Evolutionary conservation across 2,113 vertebrate genomes (phyloP).

Genomic region (Cephalophus harveyi): DNA sequence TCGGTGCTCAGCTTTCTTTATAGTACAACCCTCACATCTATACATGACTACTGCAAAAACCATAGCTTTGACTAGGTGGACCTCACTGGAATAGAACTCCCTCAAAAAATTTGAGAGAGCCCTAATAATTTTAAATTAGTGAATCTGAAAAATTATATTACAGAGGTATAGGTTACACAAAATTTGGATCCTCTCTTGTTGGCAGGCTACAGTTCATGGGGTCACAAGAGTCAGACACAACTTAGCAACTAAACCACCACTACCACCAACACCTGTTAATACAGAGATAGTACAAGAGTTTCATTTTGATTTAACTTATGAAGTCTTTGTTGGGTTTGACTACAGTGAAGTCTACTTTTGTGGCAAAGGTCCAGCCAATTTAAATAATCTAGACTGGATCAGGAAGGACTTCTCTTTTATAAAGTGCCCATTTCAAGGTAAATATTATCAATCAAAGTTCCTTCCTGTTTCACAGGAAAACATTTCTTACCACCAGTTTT

Average conservation of each 20-base stretch:
- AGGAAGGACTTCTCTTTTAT: not conserved
- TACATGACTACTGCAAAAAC: not conserved
- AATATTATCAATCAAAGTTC: not conserved
- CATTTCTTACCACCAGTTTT: not conserved
- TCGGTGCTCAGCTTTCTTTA: not conserved
- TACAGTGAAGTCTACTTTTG: not conserved
- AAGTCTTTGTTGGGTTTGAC: not conserved
- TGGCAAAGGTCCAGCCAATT: not conserved
- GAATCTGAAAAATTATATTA: not conserved
- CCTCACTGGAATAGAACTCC: not conserved
- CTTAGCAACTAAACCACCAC: not conserved
- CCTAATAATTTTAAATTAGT: not conserved
- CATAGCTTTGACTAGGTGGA: not conserved
- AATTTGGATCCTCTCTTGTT: not conserved
- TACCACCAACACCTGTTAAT: not conserved
- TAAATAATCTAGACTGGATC: not conserved
- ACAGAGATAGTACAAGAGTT: not conserved
- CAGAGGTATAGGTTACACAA: not conserved
- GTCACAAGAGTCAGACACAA: not conserved
- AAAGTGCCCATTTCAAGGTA: not conserved
- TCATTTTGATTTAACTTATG: not conserved
- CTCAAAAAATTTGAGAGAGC: not conserved
- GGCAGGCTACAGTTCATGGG: not conserved
- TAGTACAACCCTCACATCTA: not conserved
- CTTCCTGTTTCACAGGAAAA: not conserved